Evolutionary conservation across 2,797 vertebrate genomes (phyloP), one percentile per base, ranked within the genome.

Genomic region (Eutrigla gurnardus): DNA sequence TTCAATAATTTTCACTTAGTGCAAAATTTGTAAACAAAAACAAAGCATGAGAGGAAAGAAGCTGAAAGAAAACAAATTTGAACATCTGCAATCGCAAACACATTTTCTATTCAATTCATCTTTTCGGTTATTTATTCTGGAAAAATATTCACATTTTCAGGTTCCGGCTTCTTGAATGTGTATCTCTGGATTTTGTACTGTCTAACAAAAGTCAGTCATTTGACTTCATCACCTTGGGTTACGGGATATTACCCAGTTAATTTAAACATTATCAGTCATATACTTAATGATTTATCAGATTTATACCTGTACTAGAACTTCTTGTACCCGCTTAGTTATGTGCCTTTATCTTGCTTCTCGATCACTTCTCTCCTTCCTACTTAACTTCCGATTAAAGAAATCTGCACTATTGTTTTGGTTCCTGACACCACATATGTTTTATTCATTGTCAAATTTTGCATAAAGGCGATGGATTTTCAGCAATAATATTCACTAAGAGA

Each of bases 1-100:
- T 57, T 7, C 17, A 50, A 52, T 63, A 43, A 43, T 65, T 46
- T 67, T 40, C n/a, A 49, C 14, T 49, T n/a, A 35, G 37, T 18
- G 45, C 14, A 40, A 60, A 42, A 25, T 35, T 65, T 65, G 17
- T 62, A 40, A 76, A 66, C 39, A 68, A 49, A 53, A 45, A 52
- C 25, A 2, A 25, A 25, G 25, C 25, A 15, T n/a, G 43, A 54
- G 9, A 46, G 11, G 4, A 53, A 58, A 50, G 7, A 63, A 70
- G 40, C 37, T 50, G 25, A 4, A 12, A 4, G 32, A 62, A 65
- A 45, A 45, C 40, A n/a, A n/a, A 75, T 35, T 49, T 50, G 4
- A 65, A 52, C 0, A 1, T 63, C 15, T 50, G 36, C n/a, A 35
- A 36, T 37, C 43, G 57, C 3, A 37, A 55, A 6, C 11, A 17